Evolutionary conservation across 2,113 vertebrate species (phyloP), one percentile per base, ranked within the genome.

Genomic region (Cyphomyrus discorhynchus): DNA sequence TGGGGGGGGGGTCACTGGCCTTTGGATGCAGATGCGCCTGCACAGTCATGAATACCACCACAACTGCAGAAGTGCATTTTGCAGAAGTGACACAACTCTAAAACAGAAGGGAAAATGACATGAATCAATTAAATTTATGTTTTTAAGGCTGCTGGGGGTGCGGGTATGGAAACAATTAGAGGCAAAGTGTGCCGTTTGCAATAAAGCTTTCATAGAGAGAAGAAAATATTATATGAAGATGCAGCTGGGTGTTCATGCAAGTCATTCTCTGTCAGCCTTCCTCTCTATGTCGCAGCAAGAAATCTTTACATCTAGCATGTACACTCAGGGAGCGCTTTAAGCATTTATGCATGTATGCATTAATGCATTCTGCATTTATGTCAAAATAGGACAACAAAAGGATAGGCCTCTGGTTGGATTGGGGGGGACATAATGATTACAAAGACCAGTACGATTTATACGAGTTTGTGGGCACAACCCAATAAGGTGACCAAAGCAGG

Each of bases 71-170:
- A 8, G 46, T 89, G 90, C 91, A 92, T 90, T 93, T 94, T 93
- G 90, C 91, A 90, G 87, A 88, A 89, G 74, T 91, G 88, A 91
- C 90, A 87, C 80, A 88, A 91, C 92, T 91, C 89, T 93, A 90
- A 92, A 91, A 93, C 93, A 93, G 93, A 90, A 92, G 17, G 87
- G 88, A 92, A 92, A 92, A 90, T 92, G 92, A 92, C 89, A 90
- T 88, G 89, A 87, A 27, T 62, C 56, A 39, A 39, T 39, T 92
- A 90, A 92, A 92, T 92, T 80, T 91, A 53, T 31, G 17, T 47
- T 90, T 46, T 87, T 27, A 77, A 46, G 17, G 84, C 15, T 77
- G 17, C 74, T n/a, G 84, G 24, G 39, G 10, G 47, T 21, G 50
- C 9, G 49, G 39, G 90, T 66, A 83, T 92, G 92, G 92, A 49